phyloP scores from a whole-genome alignment of 2,113 vertebrate genomes.

The Corythornis cristatus region DNA sequence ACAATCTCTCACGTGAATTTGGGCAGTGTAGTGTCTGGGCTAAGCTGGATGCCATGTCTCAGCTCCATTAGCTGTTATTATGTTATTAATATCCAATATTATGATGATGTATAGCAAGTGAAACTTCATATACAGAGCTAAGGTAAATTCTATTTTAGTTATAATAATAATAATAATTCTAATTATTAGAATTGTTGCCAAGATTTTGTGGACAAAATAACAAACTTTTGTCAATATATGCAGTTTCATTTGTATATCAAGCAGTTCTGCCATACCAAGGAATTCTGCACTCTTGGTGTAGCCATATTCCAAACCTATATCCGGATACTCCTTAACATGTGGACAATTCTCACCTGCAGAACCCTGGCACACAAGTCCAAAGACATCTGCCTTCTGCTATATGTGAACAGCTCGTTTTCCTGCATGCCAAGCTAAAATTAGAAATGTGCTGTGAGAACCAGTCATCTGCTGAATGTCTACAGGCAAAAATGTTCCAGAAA shows the following conservation, averaged over 20 bases:
- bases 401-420: not conserved
- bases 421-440: not conserved
- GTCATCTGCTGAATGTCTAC: not conserved
- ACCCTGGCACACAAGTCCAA: not conserved
- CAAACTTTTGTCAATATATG: not conserved
- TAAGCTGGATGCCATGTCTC: not conserved
- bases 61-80: not conserved
- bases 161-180: not conserved
- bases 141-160: slow-evolving; percentile 42
- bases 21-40: not conserved
- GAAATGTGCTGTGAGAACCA: not conserved
- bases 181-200: not conserved
- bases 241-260: not conserved
- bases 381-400: not conserved
- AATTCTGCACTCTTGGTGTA: not conserved
- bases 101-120: not conserved
- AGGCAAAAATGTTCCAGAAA: not conserved
- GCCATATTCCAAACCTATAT: not conserved
- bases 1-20: not conserved
- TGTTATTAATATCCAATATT: not conserved
- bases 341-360: not conserved
- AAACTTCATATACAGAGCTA: slow-evolving; percentile 20
- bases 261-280: not conserved
- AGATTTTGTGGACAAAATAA: not conserved
- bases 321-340: not conserved